These are phyloP conservation scores for Syndactyla subalaris DNA, from an alignment of 2,797 vertebrate species.

Conservation along the genomic window DNA sequence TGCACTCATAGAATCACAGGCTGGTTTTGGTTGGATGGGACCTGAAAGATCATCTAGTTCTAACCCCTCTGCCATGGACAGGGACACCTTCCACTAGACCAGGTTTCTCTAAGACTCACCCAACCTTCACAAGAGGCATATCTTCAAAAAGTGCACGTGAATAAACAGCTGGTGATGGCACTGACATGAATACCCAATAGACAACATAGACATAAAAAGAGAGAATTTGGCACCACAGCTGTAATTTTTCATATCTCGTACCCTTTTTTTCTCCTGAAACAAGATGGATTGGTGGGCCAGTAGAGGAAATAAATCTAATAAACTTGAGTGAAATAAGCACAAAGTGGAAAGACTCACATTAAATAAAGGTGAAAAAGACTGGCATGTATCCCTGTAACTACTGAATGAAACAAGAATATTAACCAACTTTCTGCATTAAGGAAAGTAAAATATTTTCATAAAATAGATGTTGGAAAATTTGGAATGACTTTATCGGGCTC, in stretches of 20 bases:
- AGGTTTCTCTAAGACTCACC: neutral
- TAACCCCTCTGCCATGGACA: neutral
- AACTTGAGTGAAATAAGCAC: neutral
- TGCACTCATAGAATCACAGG: neutral
- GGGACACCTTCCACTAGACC: neutral
- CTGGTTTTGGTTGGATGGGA: neutral
- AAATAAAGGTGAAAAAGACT: neutral
- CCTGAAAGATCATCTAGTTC: neutral
- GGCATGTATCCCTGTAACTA: neutral
- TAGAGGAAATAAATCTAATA: neutral
- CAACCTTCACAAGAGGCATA: neutral
- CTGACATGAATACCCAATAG: fast-evolving
- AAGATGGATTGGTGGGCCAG: neutral
- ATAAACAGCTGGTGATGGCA: too few species aligned
- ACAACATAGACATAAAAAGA: neutral
- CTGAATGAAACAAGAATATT: neutral
- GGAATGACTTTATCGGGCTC: neutral
- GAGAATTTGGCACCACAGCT: neutral
- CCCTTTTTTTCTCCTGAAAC: neutral
- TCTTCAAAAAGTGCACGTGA: neutral
- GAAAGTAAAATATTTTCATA: neutral
- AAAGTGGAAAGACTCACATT: neutral
- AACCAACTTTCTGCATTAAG: neutral
- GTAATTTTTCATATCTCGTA: neutral
- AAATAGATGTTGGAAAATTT: neutral